Conservation (phyloP, 2,113 vertebrate genomes). For the Ellobius talpinus region DNA sequence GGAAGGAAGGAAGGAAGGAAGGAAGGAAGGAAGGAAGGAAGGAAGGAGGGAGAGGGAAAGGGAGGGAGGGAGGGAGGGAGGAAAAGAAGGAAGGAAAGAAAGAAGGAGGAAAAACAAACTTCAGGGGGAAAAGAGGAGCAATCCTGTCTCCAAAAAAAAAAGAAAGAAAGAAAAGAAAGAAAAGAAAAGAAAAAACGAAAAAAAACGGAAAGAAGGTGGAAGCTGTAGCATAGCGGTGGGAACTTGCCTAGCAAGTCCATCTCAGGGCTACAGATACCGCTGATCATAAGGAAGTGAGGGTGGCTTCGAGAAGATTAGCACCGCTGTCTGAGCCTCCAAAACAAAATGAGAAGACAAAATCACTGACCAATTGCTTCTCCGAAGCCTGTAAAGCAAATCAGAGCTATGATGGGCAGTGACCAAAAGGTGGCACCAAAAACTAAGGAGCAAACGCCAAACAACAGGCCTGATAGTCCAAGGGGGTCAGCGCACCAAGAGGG, state of each 20-base stretch:
- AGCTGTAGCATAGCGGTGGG: background rate
- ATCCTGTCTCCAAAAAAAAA: background rate
- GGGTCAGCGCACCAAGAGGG: background rate
- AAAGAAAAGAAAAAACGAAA: background rate
- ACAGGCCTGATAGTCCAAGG: background rate
- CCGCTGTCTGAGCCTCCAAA: background rate
- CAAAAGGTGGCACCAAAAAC: constrained; percentile 66
- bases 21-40: background rate
- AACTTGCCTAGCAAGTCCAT: background rate
- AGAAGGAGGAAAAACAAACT: background rate
- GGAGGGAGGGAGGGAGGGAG: rapidly evolving
- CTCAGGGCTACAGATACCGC: background rate
- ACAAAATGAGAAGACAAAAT: background rate
- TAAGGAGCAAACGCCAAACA: background rate
- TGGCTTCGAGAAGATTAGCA: background rate
- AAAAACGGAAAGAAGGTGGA: background rate
- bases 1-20: no score
- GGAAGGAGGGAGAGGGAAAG: rapidly evolving
- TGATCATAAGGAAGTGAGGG: background rate
- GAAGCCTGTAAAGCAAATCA: background rate
- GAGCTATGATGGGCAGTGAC: background rate
- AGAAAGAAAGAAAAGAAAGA: background rate
- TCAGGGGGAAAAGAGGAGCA: background rate
- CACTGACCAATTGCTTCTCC: background rate
- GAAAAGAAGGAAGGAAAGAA: no score